Conservation (phyloP, 2,113 vertebrate species). For the Lamprotornis superbus region DNA sequence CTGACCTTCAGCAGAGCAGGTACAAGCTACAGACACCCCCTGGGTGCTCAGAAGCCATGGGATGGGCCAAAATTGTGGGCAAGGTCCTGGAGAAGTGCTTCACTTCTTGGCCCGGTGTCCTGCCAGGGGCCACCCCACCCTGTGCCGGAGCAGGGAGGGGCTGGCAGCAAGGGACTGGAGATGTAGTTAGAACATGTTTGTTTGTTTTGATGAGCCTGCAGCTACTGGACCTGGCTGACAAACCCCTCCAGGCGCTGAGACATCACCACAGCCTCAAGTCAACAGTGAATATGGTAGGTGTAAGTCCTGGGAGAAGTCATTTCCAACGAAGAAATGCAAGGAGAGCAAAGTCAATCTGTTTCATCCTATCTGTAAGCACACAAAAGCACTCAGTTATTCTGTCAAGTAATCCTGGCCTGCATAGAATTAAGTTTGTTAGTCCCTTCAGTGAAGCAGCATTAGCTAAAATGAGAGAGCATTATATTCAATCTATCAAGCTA, state of each 20-base stretch:
- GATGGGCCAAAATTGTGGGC: rapidly evolving
- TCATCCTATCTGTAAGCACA: background rate
- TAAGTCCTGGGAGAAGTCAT: background rate
- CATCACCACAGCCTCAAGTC: background rate
- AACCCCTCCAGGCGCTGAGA: background rate
- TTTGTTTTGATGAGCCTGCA: background rate
- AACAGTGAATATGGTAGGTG: background rate
- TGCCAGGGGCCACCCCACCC: rapidly evolving
- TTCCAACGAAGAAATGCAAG: background rate
- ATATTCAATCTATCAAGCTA: background rate
- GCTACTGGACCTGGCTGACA: rapidly evolving
- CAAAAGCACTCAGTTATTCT: background rate
- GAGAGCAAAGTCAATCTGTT: background rate
- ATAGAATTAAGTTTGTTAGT: slow-evolving; percentile 42
- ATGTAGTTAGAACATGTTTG: background rate
- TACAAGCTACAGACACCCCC: background rate
- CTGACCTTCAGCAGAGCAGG: background rate
- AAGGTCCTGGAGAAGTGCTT: background rate
- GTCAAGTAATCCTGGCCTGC: slow-evolving; percentile 18
- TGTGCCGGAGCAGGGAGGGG: background rate
- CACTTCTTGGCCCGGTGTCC: rapidly evolving
- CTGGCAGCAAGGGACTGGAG: background rate
- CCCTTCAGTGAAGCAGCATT: slow-evolving; percentile 13
- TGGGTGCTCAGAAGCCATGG: background rate
- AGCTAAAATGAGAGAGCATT: slow-evolving; percentile 10